Evolutionary conservation across 2,797 vertebrate genomes (phyloP).

Genomic region (Xiphophorus birchmanni): DNA sequence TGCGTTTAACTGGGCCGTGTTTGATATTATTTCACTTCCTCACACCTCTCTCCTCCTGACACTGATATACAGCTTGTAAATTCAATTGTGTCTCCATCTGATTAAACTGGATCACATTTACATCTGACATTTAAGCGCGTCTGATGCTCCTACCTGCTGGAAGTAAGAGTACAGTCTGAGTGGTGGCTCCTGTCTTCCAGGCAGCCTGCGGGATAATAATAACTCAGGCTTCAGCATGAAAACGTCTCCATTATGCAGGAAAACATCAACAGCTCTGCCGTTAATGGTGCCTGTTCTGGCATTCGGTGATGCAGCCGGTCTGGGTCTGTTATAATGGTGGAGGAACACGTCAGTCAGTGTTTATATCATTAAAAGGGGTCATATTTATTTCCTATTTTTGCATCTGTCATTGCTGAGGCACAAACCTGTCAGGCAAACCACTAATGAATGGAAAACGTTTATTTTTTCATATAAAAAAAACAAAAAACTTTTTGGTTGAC

Average conservation of each 20-base stretch:
- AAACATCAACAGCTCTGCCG: neutral
- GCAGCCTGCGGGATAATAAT: neutral
- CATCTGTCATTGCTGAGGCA: neutral
- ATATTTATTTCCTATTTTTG: neutral
- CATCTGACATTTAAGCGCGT: constrained; percentile 13
- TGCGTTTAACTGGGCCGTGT: constrained; percentile 21
- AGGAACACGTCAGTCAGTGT: neutral
- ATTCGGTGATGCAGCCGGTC: neutral
- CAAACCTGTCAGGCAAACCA: neutral
- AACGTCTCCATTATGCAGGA: constrained; percentile 8
- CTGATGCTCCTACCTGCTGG: neutral
- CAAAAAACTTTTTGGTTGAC: neutral
- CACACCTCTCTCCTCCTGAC: neutral
- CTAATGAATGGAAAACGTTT: neutral
- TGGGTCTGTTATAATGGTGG: neutral
- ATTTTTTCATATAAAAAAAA: neutral
- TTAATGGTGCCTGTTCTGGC: constrained; percentile 4
- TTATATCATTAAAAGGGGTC: neutral
- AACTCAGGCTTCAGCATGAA: neutral
- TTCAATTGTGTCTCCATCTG: constrained; percentile 10
- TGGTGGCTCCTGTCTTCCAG: neutral
- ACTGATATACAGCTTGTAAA: constrained; percentile 2
- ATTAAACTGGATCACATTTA: constrained; percentile 22
- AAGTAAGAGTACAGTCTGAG: neutral
- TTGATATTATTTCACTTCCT: constrained; percentile 7